Percentiles rank a stretch among this genome's conserved stretches.
Evolutionary conservation across 2,888 invertebrate species (phyloP).

Genomic region (Drosophila mulleri): DNA sequence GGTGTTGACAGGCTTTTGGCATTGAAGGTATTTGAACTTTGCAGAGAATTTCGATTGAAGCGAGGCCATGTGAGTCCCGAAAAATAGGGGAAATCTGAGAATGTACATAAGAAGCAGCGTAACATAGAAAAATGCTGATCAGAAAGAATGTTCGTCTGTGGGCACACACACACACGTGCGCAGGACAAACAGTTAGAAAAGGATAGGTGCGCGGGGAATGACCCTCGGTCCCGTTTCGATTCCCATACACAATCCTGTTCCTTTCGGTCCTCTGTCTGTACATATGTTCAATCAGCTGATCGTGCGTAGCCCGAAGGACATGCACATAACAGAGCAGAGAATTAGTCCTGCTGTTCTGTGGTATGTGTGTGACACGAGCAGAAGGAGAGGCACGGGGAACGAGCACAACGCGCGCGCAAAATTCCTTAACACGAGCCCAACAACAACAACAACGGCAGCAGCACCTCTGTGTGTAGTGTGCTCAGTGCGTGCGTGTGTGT

Average conservation of each 20-base stretch:
- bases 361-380: slow-evolving; percentile 72
- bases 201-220: slow-evolving; percentile 69
- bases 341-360: slow-evolving; percentile 77
- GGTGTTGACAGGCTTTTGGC: slow-evolving; percentile 50
- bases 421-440: slow-evolving; percentile 78
- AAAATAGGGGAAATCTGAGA: slow-evolving; percentile 65
- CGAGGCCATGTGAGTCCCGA: slow-evolving; percentile 16
- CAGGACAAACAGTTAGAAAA: slow-evolving; percentile 61
- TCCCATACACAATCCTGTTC: slow-evolving; percentile 47
- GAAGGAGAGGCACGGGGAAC: slow-evolving; percentile 52
- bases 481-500: slow-evolving; percentile 3
- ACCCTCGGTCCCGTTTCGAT: slow-evolving; percentile 59
- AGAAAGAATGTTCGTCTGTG: slow-evolving; percentile 48
- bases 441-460: slow-evolving; percentile 11
- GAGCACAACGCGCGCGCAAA: slow-evolving; percentile 72
- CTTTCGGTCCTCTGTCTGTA: slow-evolving; percentile 32
- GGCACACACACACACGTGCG: slow-evolving; percentile 12
- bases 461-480: slow-evolving; percentile 5
- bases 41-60: slow-evolving; percentile 36
- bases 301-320: slow-evolving; percentile 65
- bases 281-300: slow-evolving; percentile 78
- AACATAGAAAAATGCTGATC: slow-evolving; percentile 66
- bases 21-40: slow-evolving; percentile 59
- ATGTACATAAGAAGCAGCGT: slow-evolving; percentile 24
- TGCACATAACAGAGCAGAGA: slow-evolving; percentile 61